A percentile compares a stretch with the other conserved stretches of the same genome.
These are phyloP conservation scores for Ectemnius cavifrons DNA, from an alignment of 2,888 invertebrate genomes.

Conservation along the genomic window DNA sequence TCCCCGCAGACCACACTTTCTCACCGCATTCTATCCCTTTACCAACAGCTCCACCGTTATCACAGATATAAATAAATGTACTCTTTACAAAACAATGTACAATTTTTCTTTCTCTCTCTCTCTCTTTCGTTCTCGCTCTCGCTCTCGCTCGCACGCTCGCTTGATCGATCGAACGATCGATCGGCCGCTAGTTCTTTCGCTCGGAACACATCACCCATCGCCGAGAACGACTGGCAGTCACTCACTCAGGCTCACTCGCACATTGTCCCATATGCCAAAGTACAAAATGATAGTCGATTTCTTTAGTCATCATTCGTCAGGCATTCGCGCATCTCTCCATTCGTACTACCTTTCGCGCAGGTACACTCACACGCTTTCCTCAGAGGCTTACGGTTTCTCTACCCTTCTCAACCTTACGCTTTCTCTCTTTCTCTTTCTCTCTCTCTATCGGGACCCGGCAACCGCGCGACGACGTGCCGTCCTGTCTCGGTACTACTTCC, in stretches of 20 bases:
- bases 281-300: constrained; percentile 63
- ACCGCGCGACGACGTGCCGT: too few species aligned
- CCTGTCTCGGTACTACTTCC: too few species aligned
- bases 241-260: constrained; percentile 13
- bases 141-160: background rate
- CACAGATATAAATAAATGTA: constrained; percentile 78
- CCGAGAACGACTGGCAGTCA: background rate
- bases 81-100: constrained; percentile 75
- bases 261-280: constrained; percentile 51
- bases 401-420: too few species aligned
- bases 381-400: too few species aligned
- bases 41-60: constrained; percentile 63
- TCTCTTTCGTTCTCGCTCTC: background rate
- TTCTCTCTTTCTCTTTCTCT: background rate
- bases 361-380: too few species aligned
- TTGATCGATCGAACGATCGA: background rate
- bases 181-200: background rate
- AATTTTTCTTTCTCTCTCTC: constrained; percentile 41
- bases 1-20: constrained; percentile 64
- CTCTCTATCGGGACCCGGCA: background rate
- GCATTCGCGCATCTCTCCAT: too few species aligned
- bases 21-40: constrained; percentile 25
- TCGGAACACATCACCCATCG: background rate
- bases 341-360: too few species aligned
- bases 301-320: constrained; percentile 2